phyloP scores from a whole-genome alignment of 2,888 invertebrate genomes.

The Crioceris asparagi region DNA sequence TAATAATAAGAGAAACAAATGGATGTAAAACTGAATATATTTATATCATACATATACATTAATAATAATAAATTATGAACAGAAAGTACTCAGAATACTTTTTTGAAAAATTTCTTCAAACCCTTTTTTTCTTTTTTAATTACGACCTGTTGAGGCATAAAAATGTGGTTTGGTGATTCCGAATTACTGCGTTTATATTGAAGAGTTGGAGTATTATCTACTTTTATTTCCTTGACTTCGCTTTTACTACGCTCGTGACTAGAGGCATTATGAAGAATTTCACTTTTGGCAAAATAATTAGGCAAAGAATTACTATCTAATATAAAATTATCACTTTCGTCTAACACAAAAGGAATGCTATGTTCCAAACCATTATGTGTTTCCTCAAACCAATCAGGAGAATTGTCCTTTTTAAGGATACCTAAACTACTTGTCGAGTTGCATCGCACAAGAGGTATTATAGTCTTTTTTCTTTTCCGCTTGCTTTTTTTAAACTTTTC shows the following conservation, averaged over 20 bases:
- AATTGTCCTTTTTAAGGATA: constrained; percentile 6
- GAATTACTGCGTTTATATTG: constrained; percentile 4
- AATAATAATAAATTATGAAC: too few relatives aligned
- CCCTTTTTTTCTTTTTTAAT: constrained; percentile 51
- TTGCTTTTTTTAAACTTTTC: constrained; percentile 15
- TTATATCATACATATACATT: too few relatives aligned
- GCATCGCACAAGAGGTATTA: not conserved
- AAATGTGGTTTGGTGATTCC: constrained; percentile 10
- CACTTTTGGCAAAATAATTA: constrained; percentile 28
- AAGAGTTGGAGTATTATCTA: constrained; percentile 12
- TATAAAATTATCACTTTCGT: constrained; percentile 34
- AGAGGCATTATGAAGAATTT: constrained; percentile 8
- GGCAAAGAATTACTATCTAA: constrained; percentile 27
- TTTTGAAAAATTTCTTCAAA: constrained; percentile 66
- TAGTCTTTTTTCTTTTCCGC: constrained; percentile 16
- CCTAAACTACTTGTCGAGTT: constrained; percentile 1
- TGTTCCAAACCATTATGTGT: constrained; percentile 22
- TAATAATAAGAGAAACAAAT: too few relatives aligned
- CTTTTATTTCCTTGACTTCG: constrained; percentile 11
- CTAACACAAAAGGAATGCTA: constrained; percentile 33
- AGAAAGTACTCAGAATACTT: too few relatives aligned
- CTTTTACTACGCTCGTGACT: constrained; percentile 12
- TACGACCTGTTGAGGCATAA: constrained; percentile 27
- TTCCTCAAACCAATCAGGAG: constrained; percentile 12
- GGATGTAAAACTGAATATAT: too few relatives aligned